Evolutionary conservation across 2,888 invertebrate species (phyloP).

Genomic region (Psylliodes chrysocephalus): DNA sequence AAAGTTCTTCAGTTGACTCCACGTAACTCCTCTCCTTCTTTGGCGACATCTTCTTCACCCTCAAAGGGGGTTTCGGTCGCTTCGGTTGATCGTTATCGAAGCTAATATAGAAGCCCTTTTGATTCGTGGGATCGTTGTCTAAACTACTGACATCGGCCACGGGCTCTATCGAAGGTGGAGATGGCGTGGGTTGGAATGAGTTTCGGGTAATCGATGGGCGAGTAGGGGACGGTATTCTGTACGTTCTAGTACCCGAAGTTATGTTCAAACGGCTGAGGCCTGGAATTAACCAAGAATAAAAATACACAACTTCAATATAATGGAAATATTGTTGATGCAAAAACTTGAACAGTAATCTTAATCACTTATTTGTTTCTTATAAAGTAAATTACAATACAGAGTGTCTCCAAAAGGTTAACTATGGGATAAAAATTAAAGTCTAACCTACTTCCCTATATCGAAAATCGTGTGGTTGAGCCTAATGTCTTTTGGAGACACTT

Average conservation of each 20-base stretch:
- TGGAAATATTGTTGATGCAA: too few relatives aligned
- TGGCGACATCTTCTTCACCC: slow-evolving; percentile 79
- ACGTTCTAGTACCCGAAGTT: slow-evolving; percentile 87
- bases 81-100: slow-evolving; percentile 91
- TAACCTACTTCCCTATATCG: too few relatives aligned
- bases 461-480: too few relatives aligned
- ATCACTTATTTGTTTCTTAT: too few relatives aligned
- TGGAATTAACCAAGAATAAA: too few relatives aligned
- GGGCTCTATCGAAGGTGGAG: slow-evolving; percentile 47
- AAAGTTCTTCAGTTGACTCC: slow-evolving; percentile 48
- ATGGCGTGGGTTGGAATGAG: slow-evolving; percentile 71
- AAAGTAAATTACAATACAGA: too few relatives aligned
- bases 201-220: slow-evolving; percentile 76
- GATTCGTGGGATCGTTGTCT: slow-evolving; percentile 67
- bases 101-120: slow-evolving; percentile 93
- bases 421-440: too few relatives aligned
- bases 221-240: slow-evolving; percentile 90
- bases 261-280: slow-evolving; percentile 84
- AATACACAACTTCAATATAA: too few relatives aligned
- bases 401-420: too few relatives aligned
- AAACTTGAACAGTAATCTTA: too few relatives aligned
- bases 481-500: too few relatives aligned
- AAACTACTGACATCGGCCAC: slow-evolving; percentile 64
- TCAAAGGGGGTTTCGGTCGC: slow-evolving; percentile 87
- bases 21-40: slow-evolving; percentile 73